These are phyloP conservation scores for Globicephala melas DNA, from an alignment of 2,113 vertebrate species.

Conservation along the genomic window DNA sequence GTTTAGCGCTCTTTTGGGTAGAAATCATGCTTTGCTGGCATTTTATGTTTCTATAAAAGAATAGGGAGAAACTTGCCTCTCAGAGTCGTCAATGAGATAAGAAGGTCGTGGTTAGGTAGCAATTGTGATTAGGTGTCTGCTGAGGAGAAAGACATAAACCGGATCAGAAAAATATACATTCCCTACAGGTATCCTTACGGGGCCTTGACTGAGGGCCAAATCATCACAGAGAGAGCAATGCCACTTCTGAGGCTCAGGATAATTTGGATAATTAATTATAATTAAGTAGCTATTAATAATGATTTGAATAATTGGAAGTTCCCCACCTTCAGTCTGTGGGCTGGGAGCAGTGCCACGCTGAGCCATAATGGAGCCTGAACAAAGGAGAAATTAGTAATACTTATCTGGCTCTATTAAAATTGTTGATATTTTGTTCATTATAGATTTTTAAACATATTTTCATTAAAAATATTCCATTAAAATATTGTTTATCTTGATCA, in stretches of 20 bases:
- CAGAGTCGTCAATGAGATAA: not conserved
- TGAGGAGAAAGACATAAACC: not conserved
- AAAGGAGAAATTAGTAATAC: not conserved
- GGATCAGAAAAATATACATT: not conserved
- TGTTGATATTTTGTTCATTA: not conserved
- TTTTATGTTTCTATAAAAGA: slow-evolving; percentile 62
- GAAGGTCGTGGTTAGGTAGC: not conserved
- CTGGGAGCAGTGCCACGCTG: not conserved
- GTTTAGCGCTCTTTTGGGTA: not conserved
- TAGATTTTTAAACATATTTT: not conserved
- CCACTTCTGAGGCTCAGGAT: not conserved
- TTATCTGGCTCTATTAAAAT: not conserved
- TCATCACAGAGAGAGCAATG: not conserved
- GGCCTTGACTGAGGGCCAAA: not conserved
- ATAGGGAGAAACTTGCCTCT: not conserved
- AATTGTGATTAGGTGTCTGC: not conserved
- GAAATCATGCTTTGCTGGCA: slow-evolving; percentile 46
- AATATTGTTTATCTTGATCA: not conserved
- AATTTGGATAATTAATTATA: slow-evolving; percentile 22
- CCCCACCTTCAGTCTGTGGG: not conserved
- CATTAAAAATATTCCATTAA: not conserved
- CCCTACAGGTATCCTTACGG: not conserved
- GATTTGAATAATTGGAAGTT: not conserved
- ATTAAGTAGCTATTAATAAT: slow-evolving; percentile 30
- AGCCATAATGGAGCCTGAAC: not conserved